Base-by-base conservation (phyloP, 2,888 invertebrate genomes). In the Acrobasis suavella region DNA sequence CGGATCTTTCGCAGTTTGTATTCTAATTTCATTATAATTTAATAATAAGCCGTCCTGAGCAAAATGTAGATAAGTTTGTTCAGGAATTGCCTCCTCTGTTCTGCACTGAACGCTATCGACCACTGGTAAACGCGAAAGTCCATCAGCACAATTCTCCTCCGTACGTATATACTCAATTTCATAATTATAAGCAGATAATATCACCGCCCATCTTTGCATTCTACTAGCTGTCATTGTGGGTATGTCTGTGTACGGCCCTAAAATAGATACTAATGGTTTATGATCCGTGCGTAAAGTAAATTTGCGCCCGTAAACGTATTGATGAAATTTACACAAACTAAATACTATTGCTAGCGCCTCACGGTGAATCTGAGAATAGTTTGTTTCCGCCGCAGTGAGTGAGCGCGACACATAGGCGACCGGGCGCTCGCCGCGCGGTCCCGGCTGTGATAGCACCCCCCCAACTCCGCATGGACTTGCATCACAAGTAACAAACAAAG, bases 301-400 rank as follows among this genome's bases (percentile, higher is more conserved):
- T 46, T 46, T 46, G n/a, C 46, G 46, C 46, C 46, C 46, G 46
- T 46, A 46, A 12, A 46, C 8, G n/a, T 12, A 46, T n/a, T 46
- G 46, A 46, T 46, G 46, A 46, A 46, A 46, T 46, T 46, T 46
- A 46, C 46, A 14, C 46, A 46, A 46, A 46, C 46, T 46, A n/a
- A 46, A 46, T 46, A 46, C 12, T 9, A 46, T 46, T 12, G 46
- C 46, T 14, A 46, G 46, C 10, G 46, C 46, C 46, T 46, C 46
- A 2, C 46, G 46, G 46, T 46, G 46, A 46, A 46, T 46, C n/a
- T 46, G 46, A n/a, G 46, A 46, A 46, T 46, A 46, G n/a, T 46
- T 46, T 12, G 10, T 46, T 46, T 46, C 46, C 10, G 46, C 46
- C n/a, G 46, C n/a, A 6, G 46, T 46, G n/a, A 46, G 46, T 46